Evolutionary conservation across 2,797 vertebrate genomes (phyloP).

Genomic region (Odontamblyopus lacepedii): DNA sequence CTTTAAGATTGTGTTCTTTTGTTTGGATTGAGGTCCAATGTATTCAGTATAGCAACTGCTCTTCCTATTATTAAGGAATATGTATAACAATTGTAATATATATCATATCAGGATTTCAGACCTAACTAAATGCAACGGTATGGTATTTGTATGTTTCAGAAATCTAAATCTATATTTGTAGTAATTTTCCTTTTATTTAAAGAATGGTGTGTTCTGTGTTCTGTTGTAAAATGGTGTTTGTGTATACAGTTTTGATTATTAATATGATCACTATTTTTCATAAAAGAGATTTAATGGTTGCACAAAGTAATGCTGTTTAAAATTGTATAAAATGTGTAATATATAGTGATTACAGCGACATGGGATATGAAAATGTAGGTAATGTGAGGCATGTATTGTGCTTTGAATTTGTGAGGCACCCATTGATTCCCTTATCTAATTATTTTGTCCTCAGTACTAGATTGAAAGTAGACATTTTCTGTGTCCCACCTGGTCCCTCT

Average conservation of each 20-base stretch:
- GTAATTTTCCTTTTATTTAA: neutral
- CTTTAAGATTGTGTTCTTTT: neutral
- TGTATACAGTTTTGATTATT: neutral
- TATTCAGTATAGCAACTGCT: neutral
- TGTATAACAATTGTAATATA: neutral
- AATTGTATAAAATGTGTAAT: neutral
- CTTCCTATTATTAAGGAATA: neutral
- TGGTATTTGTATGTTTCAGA: neutral
- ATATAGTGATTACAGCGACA: neutral
- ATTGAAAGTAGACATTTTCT: neutral
- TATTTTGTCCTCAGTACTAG: too few species aligned
- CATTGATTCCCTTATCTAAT: too few species aligned
- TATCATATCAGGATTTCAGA: neutral
- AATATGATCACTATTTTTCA: too few species aligned
- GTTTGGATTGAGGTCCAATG: neutral
- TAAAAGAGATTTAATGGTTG: too few species aligned
- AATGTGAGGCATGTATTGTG: too few species aligned
- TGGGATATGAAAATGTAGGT: neutral
- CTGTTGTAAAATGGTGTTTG: neutral
- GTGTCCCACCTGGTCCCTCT: constrained; percentile 81
- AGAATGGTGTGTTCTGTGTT: neutral
- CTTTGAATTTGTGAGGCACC: too few species aligned
- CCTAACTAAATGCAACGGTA: neutral
- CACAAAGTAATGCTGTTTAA: neutral
- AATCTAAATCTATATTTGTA: neutral